Conservation (phyloP, 2,888 invertebrate genomes). For the Gymnocheta viridis region DNA sequence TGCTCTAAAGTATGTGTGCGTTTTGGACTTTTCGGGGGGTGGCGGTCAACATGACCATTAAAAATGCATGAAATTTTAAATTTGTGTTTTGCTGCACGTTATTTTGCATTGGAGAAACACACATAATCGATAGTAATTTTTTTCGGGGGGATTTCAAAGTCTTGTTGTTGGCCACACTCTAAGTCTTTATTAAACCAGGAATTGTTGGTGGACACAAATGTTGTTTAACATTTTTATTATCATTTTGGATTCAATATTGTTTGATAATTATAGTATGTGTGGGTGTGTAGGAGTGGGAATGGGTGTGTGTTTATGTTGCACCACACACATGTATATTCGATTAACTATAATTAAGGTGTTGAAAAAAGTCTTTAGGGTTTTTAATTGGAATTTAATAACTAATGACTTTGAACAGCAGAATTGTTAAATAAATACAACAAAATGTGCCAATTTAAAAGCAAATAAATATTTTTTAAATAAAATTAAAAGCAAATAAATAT, state of each 20-base stretch:
- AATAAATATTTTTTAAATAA: neutral
- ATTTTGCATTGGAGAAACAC: neutral
- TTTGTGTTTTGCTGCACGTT: neutral
- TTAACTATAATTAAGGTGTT: constrained; percentile 1
- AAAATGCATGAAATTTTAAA: neutral
- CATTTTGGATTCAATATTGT: constrained; percentile 27
- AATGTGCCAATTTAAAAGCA: neutral
- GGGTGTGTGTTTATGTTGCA: neutral
- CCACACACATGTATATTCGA: neutral
- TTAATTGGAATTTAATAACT: constrained; percentile 12
- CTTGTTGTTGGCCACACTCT: neutral
- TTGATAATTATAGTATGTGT: constrained; percentile 21
- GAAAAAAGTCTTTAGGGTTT: neutral
- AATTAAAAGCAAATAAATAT: neutral
- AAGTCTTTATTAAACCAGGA: constrained; percentile 24
- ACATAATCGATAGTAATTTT: neutral
- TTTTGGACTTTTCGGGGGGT: neutral
- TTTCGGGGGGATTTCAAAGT: neutral
- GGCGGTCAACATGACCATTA: neutral
- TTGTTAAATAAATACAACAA: neutral
- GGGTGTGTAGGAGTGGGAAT: neutral
- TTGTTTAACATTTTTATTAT: constrained; percentile 40
- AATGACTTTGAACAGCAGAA: neutral
- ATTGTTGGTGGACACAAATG: constrained; percentile 26
- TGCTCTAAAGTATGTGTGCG: neutral